Base-by-base conservation (phyloP, 30 jellyfish, hydroid and myxozoan genomes). In the Aurelia sp. region DNA sequence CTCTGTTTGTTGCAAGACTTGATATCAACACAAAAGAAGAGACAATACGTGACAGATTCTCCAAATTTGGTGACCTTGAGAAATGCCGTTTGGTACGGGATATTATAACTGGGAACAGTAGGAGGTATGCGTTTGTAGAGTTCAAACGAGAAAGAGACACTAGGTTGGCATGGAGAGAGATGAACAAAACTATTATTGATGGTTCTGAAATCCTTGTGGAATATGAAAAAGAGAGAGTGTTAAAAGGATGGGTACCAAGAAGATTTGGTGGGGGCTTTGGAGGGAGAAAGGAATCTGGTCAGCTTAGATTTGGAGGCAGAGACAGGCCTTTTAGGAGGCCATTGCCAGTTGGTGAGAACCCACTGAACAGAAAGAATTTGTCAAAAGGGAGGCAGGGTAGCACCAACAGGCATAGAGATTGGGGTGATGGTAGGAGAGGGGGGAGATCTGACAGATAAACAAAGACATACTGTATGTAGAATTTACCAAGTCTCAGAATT, bases 241-340 rank as follows among this genome's bases (percentile, higher is more conserved):
- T 95, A 63, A 88, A 94, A 20, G 99, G 99, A 13, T 95, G 99
- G 99, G 77, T 90, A 4, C 99, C 99, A 8, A 90, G 99, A 73
- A 63, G 99, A 33, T 90, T 95, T 80, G 99, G 99, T 21, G 99
- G 99, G 6, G 99, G 99, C 0, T 95, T 90, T 84, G 99, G 99
- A 8, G 99, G 99, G 10, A 90, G 88, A 77, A 95, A 95, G 73
- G 99, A 95, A 82, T 95, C 99, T 4, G 99, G 99, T 6, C 99
- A 95, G 81, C 89, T 95, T 21, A 76, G 99, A 35, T 95, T 95
- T 79, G 99, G 99, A 66, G 99, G 99, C 7, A 90, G 92, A 18
- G 99, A 89, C 66, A 76, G 99, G 21, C 99, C 97, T 13, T 95
- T 90, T 74, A 91, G 99, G 52, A 90, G 95, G 73, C 99, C 99